These are phyloP conservation scores for Neostethus bicornis DNA, from an alignment of 2,797 vertebrate genomes.

Conservation along the genomic window DNA sequence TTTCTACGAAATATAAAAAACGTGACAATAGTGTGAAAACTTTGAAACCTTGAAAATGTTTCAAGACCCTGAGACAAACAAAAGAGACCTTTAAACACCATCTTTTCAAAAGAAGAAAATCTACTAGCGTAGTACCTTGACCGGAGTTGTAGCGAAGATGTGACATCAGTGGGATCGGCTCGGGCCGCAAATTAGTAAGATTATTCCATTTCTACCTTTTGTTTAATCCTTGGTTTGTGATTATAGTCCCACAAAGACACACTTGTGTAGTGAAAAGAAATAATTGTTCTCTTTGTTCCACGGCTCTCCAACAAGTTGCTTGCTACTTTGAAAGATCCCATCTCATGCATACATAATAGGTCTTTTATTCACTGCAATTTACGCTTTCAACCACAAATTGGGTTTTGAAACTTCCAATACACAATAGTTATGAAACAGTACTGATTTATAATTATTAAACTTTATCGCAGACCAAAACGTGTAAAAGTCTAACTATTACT, in stretches of 20 bases:
- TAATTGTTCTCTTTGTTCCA: not conserved
- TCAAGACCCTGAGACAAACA: not conserved
- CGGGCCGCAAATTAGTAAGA: not conserved
- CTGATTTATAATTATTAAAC: no score
- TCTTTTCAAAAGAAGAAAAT: not conserved
- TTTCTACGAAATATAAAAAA: no score
- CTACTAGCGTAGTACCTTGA: not conserved
- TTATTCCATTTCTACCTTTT: not conserved
- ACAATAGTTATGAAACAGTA: no score
- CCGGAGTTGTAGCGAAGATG: not conserved
- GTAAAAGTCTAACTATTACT: no score
- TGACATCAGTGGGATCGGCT: not conserved
- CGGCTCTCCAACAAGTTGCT: no score
- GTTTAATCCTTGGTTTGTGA: not conserved
- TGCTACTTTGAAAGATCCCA: no score
- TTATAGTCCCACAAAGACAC: not conserved
- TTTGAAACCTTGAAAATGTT: not conserved
- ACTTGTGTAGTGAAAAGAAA: not conserved
- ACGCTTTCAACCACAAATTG: no score
- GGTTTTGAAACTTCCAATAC: no score
- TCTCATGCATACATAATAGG: no score
- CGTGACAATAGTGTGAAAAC: no score
- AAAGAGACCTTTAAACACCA: not conserved
- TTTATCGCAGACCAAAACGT: no score
- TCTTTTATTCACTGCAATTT: no score